Evolutionary conservation across 2,113 vertebrate genomes (phyloP), one percentile per base, ranked within the genome.

Genomic region (Leucopternis melanops): DNA sequence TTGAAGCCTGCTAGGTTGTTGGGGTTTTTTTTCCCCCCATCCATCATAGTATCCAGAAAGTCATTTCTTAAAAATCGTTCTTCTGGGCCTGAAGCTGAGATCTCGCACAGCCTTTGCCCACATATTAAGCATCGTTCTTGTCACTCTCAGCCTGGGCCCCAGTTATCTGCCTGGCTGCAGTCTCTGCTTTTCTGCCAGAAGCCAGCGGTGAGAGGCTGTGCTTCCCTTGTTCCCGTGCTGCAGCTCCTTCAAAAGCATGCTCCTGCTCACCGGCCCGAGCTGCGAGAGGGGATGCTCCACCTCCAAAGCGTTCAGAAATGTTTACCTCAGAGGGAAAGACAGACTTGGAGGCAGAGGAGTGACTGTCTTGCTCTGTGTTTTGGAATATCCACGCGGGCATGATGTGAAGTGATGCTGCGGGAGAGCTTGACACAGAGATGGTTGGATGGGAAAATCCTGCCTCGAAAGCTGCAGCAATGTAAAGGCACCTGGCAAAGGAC

Each of bases 381-480:
- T 50, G 49, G n/a, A 36, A 73, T 31, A 5, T 7, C 19, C 50
- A 27, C 0, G 7, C 1, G 1, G 45, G 58, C 2, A 0, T 6
- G 29, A 42, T n/a, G 29, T 45, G 8, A 34, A 36, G 42, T 2
- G 29, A 57, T 38, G 31, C 67, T 65, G 40, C 0, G 3, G 32
- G 44, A 80, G n/a, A 36, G 38, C 38, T 45, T 31, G 38, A 22
- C 21, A 29, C 9, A 23, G 55, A 42, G 52, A 19, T 22, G 34
- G 25, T 8, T 45, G 36, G 8, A 1, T 5, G 10, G 31, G 59
- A 54, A 63, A 69, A 20, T 8, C 32, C 61, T 79, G 40, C 61
- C 61, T 50, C 55, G 32, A 59, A 50, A 54, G 54, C 11, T 19
- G 11, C 26, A 44, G 78, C 42, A 23, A 26, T 6, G 21, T 45